Evolutionary conservation across 2,888 invertebrate species (phyloP), one percentile per base, ranked within the genome.

Genomic region (Callyntrura sp.): DNA sequence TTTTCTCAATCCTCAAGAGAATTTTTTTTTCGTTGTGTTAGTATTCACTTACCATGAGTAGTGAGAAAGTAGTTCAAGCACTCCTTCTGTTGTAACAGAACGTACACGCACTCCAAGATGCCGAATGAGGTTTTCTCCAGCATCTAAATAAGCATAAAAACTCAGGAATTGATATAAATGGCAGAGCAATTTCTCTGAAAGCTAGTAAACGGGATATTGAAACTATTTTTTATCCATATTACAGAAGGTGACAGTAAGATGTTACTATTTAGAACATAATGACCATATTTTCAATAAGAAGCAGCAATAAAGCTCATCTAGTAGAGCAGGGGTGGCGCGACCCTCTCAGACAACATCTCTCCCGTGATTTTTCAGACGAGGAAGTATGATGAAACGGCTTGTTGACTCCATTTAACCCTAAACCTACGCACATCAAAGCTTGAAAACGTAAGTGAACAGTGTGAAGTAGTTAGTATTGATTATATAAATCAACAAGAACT

Each of bases 111-210:
- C 35, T 79, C 79, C 57, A 89, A 78, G 85, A 79, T 89, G 28
- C 89, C 89, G 62, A 65, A 78, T 14, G 89, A 85, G 60, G 17
- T 70, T 62, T 84, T 85, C 68, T 85, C 84, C 78, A 89, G 89
- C 55, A 89, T 85, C 89, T 85, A 60, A 73, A 84, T 6, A n/a
- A n/a, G n/a, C n/a, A n/a, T n/a, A n/a, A n/a, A n/a, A n/a, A n/a
- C n/a, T n/a, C n/a, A n/a, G n/a, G n/a, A n/a, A n/a, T n/a, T n/a
- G n/a, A n/a, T n/a, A n/a, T n/a, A n/a, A n/a, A n/a, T n/a, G n/a
- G n/a, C n/a, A n/a, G n/a, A n/a, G n/a, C n/a, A n/a, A n/a, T n/a
- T n/a, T n/a, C n/a, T n/a, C n/a, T n/a, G n/a, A n/a, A n/a, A n/a
- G n/a, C n/a, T n/a, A n/a, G n/a, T n/a, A n/a, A n/a, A n/a, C n/a